These are phyloP conservation scores for Thunnus albacares DNA, from an alignment of 2,797 vertebrate species.

Conservation along the genomic window DNA sequence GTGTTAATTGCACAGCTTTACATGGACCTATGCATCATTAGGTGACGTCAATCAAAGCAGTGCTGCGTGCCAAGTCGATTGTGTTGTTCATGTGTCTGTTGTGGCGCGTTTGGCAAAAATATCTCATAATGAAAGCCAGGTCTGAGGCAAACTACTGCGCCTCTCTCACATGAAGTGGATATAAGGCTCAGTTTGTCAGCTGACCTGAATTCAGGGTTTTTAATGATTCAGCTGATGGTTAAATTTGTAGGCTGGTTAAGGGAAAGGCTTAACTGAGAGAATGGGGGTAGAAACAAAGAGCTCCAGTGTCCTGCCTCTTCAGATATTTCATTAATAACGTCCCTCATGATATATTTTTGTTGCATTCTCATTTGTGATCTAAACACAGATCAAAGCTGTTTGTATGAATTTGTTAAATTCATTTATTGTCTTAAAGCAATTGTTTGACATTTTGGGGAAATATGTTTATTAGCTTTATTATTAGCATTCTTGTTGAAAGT, in stretches of 20 bases:
- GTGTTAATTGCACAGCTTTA: conserved; percentile 23
- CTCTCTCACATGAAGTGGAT: conserved; percentile 25
- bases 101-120: conserved; percentile 32
- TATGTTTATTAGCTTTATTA: neutral
- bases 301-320: neutral
- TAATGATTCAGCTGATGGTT: conserved; percentile 16
- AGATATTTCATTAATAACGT: neutral
- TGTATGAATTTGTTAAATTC: neutral
- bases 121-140: conserved; percentile 37
- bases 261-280: conserved; percentile 5
- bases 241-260: conserved; percentile 5
- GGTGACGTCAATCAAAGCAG: conserved; percentile 30
- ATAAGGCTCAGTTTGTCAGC: conserved; percentile 25
- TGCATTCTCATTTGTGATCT: too few species aligned
- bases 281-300: neutral
- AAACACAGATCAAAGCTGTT: too few species aligned
- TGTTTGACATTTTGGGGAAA: neutral
- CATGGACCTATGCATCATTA: conserved; percentile 31
- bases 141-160: neutral
- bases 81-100: conserved; percentile 12
- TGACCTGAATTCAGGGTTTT: conserved; percentile 37
- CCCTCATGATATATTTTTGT: too few species aligned
- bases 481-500: neutral
- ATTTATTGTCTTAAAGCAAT: neutral
- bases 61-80: neutral